These are phyloP conservation scores for Autographa gamma DNA, from an alignment of 2,888 invertebrate genomes.

Conservation along the genomic window DNA sequence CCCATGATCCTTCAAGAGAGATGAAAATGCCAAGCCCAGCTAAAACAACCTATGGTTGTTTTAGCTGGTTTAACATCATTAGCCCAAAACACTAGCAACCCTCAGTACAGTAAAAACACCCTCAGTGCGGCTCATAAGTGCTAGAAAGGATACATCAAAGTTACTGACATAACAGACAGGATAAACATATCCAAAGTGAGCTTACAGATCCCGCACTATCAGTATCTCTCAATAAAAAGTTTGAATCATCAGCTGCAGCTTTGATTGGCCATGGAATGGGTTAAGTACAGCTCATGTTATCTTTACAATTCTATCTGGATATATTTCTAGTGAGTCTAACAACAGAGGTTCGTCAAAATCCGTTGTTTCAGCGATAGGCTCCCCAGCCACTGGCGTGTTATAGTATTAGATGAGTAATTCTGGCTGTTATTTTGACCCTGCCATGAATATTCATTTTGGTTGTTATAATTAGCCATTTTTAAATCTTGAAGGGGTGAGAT, in stretches of 20 bases:
- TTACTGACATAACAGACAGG: slow-evolving; percentile 95
- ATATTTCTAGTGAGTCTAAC: slow-evolving; percentile 97
- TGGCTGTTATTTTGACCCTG: slow-evolving; percentile 80
- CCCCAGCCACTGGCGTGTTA: slow-evolving; percentile 80
- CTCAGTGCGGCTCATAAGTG: slow-evolving; percentile 92
- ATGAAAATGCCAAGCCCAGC: slow-evolving; percentile 94
- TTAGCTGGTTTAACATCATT: too few relatives aligned
- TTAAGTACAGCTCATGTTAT: slow-evolving; percentile 97
- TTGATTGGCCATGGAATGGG: slow-evolving; percentile 92
- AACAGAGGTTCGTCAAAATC: slow-evolving; percentile 95
- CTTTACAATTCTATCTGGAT: slow-evolving; percentile 95
- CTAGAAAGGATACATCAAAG: slow-evolving; percentile 96
- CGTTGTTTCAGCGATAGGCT: slow-evolving; percentile 73
- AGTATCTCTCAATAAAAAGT: slow-evolving; percentile 93
- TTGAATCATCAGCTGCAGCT: slow-evolving; percentile 93
- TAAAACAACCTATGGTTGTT: slow-evolving; percentile 96
- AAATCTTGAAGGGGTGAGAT: slow-evolving; percentile 1
- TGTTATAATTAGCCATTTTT: slow-evolving; percentile 80
- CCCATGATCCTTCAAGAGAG: slow-evolving; percentile 92
- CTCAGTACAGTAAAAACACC: slow-evolving; percentile 93
- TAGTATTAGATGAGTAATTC: slow-evolving; percentile 87
- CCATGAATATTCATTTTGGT: slow-evolving; percentile 83
- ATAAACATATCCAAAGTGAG: slow-evolving; percentile 98
- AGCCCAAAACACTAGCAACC: slow-evolving; percentile 96
- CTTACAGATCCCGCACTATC: slow-evolving; percentile 98